Conservation (phyloP, 2,888 invertebrate genomes). For the Yponomeuta malinellus region DNA sequence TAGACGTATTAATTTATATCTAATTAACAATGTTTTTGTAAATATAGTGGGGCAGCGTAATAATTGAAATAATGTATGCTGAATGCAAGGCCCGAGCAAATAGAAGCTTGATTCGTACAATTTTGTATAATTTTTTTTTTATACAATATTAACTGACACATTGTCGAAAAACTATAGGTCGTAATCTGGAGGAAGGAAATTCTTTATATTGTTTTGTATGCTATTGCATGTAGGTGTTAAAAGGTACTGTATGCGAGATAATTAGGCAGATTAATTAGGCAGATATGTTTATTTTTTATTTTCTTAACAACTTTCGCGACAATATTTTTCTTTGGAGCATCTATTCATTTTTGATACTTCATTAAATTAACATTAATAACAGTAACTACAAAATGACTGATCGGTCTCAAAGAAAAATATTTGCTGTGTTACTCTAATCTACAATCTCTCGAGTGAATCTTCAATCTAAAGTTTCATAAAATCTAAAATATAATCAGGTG, state of each 20-base stretch:
- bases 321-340: not conserved
- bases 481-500: not conserved
- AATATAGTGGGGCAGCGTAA: slow-evolving; percentile 50
- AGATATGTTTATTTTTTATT: not conserved
- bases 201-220: slow-evolving; percentile 31
- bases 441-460: not conserved
- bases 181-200: slow-evolving; percentile 35
- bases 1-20: slow-evolving; percentile 74
- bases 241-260: slow-evolving; percentile 3
- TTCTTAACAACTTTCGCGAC: slow-evolving; percentile 6
- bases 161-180: slow-evolving; percentile 65
- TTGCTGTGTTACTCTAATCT: not conserved
- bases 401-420: not conserved
- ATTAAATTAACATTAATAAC: not conserved
- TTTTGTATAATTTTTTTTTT: slow-evolving; percentile 61
- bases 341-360: not conserved
- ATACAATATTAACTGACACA: slow-evolving; percentile 67
- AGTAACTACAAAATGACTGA: not conserved
- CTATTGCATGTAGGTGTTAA: slow-evolving; percentile 10
- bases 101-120: slow-evolving; percentile 29
- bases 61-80: not conserved
- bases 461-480: not conserved
- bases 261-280: slow-evolving; percentile 2
- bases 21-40: slow-evolving; percentile 62
- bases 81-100: not conserved